Conservation (phyloP, 1,140 invertebrate species). For the Bradysia coprophila region DNA sequence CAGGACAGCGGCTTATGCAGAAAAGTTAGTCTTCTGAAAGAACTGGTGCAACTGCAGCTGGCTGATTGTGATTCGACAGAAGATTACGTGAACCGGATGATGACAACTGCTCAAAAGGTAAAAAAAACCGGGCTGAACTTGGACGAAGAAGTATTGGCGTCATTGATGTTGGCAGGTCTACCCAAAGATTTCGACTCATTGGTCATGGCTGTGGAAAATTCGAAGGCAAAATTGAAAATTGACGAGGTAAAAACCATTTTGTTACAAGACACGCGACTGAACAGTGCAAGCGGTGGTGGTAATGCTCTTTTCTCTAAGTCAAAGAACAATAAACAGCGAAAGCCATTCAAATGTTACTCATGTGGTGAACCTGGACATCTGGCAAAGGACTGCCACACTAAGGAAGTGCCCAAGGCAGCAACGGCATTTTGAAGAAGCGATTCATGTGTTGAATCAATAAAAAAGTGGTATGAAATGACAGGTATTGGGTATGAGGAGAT, state of each 20-base stretch:
- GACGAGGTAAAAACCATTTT: background rate
- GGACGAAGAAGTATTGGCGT: background rate
- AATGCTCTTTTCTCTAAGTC: too few species aligned
- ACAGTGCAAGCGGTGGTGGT: too few species aligned
- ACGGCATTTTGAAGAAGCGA: too few species aligned
- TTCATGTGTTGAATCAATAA: too few species aligned
- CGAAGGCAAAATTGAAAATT: background rate
- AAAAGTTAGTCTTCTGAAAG: conserved; percentile 10
- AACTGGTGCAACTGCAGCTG: conserved; percentile 10
- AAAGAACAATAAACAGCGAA: too few species aligned
- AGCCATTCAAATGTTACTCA: too few species aligned
- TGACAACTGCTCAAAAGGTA: conserved; percentile 10
- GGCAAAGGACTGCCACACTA: too few species aligned
- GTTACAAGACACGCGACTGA: background rate
- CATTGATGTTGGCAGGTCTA: background rate
- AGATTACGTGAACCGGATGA: conserved; percentile 11
- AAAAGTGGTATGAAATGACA: too few species aligned
- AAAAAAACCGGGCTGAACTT: background rate
- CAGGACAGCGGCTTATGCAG: conserved; percentile 10
- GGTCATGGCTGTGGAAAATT: background rate
- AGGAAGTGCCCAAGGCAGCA: too few species aligned
- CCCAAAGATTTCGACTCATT: background rate
- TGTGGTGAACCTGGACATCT: too few species aligned
- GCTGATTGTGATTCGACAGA: conserved; percentile 8
- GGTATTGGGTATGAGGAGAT: too few species aligned